Percentiles rank a stretch among this genome's conserved stretches.
Evolutionary conservation across 2,888 invertebrate genomes (phyloP).

Genomic region (Sycophila texana): DNA sequence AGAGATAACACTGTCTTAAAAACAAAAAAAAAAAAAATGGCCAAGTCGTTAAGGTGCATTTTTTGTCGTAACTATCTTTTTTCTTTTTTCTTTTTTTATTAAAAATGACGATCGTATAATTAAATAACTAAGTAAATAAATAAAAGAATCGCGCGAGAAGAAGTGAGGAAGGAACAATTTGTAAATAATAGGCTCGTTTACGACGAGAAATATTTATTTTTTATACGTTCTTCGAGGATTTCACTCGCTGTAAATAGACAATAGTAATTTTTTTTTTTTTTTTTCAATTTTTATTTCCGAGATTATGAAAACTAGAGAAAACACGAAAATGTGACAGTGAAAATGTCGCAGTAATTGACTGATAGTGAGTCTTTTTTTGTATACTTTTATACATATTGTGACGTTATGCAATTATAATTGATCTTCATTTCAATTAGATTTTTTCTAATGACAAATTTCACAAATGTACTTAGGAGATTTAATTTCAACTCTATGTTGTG

Average conservation of each 20-base stretch:
- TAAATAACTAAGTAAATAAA: too few species aligned
- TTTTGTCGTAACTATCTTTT: not conserved
- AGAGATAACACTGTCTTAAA: slow-evolving; percentile 10
- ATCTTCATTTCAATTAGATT: slow-evolving; percentile 18
- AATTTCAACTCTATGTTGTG: not conserved
- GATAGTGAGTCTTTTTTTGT: slow-evolving; percentile 43
- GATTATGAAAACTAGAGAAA: slow-evolving; percentile 14
- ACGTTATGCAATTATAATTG: slow-evolving; percentile 34
- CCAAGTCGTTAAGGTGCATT: slow-evolving; percentile 35
- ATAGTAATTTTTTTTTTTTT: slow-evolving; percentile 13
- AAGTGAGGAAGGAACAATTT: slow-evolving; percentile 31
- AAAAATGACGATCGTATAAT: slow-evolving; percentile 13
- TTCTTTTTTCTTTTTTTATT: slow-evolving; percentile 15
- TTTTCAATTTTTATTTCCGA: slow-evolving; percentile 19
- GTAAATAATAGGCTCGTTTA: slow-evolving; percentile 45
- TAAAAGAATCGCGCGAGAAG: slow-evolving; percentile 31
- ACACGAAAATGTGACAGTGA: slow-evolving; percentile 1
- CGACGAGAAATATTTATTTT: slow-evolving; percentile 42
- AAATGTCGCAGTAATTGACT: slow-evolving; percentile 55
- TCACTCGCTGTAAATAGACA: slow-evolving; percentile 49
- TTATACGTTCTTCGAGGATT: slow-evolving; percentile 42
- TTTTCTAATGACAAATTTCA: slow-evolving; percentile 16
- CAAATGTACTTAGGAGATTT: not conserved
- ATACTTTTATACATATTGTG: slow-evolving; percentile 18
- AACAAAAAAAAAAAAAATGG: slow-evolving; percentile 11